Base-by-base conservation (phyloP, 53 echinoderm and acorn worm species). In the Holothuria leucospilota region DNA sequence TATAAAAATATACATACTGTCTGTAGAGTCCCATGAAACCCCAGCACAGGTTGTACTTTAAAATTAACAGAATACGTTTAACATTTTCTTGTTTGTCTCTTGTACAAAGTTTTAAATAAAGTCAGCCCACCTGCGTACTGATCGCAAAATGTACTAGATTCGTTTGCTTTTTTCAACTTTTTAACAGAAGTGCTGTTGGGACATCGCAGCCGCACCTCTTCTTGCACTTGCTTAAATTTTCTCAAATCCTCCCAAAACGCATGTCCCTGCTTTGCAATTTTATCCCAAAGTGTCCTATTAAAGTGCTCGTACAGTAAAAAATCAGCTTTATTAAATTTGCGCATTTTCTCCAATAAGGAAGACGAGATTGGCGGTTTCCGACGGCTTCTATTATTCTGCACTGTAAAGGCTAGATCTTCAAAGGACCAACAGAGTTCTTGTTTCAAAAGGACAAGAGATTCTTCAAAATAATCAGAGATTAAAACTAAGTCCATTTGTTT, bases 371-470 rank as follows among this genome's bases (percentile, higher is more conserved):
- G 28, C 4, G 24, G 51, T 26, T 58, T 52, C 10, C 18, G 59
- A 52, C 13, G 13, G 24, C 29, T 78, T n/a, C 78, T 25, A 29
- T 29, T 78, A 29, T 78, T 78, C 27, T 78, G 26, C 51, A 78
- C 29, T 5, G 78, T 52, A 29, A 51, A 78, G 27, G 23, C 23
- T 13, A 78, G 20, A 29, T 78, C 78, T 53, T 78, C 78, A 23
- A 78, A 24, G 52, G 24, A 23, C 78, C 78, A 78, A 52, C 78
- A 78, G 8, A 78, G 51, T 29, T 78, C 78, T 78, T 25, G n/a
- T 26, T 14, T 29, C 53, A 78, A 29, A 59, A 78, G 78, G n/a
- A 78, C 78, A 24, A 78, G 28, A 23, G 78, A 78, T 29, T 78
- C 78, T 13, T 78, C 78, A 58, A 78, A 78, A 29, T 78, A 78